phyloP scores from a whole-genome alignment of 2,113 vertebrate species.

The Plestiodon gilberti region DNA sequence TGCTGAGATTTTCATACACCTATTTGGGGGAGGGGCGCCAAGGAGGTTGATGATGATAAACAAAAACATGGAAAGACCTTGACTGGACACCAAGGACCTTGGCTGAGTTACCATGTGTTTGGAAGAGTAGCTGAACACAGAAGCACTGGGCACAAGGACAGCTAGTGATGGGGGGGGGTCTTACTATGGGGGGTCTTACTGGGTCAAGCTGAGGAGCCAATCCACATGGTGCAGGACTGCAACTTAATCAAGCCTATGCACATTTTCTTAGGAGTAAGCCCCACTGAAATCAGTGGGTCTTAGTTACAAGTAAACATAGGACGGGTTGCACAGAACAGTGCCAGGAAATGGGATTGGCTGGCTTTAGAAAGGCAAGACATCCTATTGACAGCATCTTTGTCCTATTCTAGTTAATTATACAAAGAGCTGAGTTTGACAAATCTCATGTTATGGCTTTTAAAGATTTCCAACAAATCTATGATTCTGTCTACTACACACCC shows the following conservation, averaged over 20 bases:
- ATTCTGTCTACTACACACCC: neutral
- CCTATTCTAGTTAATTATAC: neutral
- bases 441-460: neutral
- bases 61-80: neutral
- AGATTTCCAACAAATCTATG: constrained; percentile 5
- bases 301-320: neutral
- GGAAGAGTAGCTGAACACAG: neutral
- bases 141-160: neutral
- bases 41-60: neutral
- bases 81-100: neutral
- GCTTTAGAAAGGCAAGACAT: neutral
- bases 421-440: neutral
- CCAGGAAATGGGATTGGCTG: neutral
- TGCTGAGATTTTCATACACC: neutral
- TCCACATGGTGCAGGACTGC: neutral
- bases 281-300: neutral
- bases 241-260: neutral
- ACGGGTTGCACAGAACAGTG: neutral
- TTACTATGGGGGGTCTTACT: neutral
- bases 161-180: neutral
- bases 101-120: neutral
- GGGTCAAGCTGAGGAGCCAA: neutral
- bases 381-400: neutral
- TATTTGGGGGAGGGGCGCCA: neutral
- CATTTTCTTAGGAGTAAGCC: neutral